phyloP scores from a whole-genome alignment of 2,113 vertebrate species.

The Albula goreensis region DNA sequence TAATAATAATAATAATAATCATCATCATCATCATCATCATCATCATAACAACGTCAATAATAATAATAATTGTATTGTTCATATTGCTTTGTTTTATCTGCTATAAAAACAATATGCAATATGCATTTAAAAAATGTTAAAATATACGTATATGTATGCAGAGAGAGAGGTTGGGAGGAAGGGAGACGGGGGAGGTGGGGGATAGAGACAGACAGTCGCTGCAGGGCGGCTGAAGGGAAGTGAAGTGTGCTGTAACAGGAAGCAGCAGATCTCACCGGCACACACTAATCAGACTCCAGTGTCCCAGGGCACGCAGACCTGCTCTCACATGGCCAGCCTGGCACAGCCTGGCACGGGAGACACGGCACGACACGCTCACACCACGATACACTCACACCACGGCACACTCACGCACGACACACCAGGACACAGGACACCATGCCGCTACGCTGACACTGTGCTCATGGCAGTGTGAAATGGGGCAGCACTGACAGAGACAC shows the following conservation, averaged over 20 bases:
- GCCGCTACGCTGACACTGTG: no score
- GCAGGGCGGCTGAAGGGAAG: constrained; percentile 62
- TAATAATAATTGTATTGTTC: no score
- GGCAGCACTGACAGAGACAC: no score
- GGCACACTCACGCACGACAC: no score
- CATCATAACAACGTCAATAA: no score
- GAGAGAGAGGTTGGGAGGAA: constrained; percentile 15
- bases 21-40: no score
- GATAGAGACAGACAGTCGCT: constrained; percentile 56
- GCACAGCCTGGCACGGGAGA: not conserved
- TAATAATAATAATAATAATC: no score
- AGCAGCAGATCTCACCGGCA: constrained; percentile 62
- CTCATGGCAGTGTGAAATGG: no score
- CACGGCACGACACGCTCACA: not conserved
- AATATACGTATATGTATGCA: not conserved
- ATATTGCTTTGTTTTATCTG: no score
- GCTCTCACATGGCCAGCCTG: constrained; percentile 29
- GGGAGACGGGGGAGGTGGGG: constrained; percentile 32
- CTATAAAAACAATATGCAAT: no score
- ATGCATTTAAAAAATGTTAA: no score
- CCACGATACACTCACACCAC: not conserved
- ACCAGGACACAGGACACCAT: no score
- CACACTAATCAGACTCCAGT: constrained; percentile 69
- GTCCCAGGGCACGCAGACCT: constrained; percentile 45
- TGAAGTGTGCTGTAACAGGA: constrained; percentile 63